A percentile compares a stretch with the other conserved stretches of the same genome.
phyloP scores from a whole-genome alignment of 2,113 vertebrate species.

The Sinocyclocheilus grahami region DNA sequence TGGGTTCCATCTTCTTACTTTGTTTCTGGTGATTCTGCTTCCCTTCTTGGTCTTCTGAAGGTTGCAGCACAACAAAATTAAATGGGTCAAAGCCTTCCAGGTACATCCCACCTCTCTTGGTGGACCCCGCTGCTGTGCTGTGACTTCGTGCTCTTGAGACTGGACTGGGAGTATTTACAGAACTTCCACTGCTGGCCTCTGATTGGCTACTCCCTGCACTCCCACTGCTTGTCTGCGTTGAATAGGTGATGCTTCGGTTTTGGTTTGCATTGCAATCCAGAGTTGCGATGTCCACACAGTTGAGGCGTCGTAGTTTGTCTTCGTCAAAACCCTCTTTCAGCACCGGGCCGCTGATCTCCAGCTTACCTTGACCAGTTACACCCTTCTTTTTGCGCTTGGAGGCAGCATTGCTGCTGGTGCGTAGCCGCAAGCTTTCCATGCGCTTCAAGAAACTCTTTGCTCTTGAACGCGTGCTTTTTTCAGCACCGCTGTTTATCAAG shows the following conservation, averaged over 20 bases:
- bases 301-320: slow-evolving; percentile 88
- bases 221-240: slow-evolving; percentile 92
- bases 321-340: slow-evolving; percentile 89
- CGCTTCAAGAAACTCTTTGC: slow-evolving; percentile 93
- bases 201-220: slow-evolving; percentile 92
- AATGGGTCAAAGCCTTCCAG: slow-evolving; percentile 95
- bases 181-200: slow-evolving; percentile 86
- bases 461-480: slow-evolving; percentile 80
- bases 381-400: slow-evolving; percentile 81
- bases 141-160: slow-evolving; percentile 91
- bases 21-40: slow-evolving; percentile 43
- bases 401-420: slow-evolving; percentile 78
- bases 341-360: slow-evolving; percentile 93
- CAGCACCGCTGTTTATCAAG: slow-evolving; percentile 55
- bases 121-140: slow-evolving; percentile 74
- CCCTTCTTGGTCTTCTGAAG: slow-evolving; percentile 40
- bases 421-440: slow-evolving; percentile 94
- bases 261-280: slow-evolving; percentile 79
- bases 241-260: slow-evolving; percentile 87
- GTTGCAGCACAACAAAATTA: slow-evolving; percentile 76
- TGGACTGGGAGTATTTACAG: slow-evolving; percentile 93
- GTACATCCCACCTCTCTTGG: slow-evolving; percentile 95
- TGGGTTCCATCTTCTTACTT: slow-evolving; percentile 63
- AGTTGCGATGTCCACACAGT: slow-evolving; percentile 92
- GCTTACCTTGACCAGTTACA: slow-evolving; percentile 73